Evolutionary conservation across 2,888 invertebrate species (phyloP), one percentile per base, ranked within the genome.

Genomic region (Chrysina gloriosa): DNA sequence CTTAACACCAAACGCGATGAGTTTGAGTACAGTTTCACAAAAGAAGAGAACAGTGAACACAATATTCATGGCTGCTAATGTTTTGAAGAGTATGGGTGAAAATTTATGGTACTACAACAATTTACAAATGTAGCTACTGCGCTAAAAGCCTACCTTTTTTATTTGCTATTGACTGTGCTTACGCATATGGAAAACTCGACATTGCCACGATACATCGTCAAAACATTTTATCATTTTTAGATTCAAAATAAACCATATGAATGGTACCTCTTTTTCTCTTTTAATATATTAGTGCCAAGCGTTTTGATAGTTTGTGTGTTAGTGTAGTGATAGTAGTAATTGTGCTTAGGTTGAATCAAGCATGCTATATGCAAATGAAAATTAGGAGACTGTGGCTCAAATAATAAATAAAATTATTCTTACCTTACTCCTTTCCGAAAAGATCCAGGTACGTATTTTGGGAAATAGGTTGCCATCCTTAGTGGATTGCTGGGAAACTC

Each of bases 41-140:
- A 94, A 91, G 89, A 96, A 96, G 90, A 95, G 91, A 87, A 93
- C 89, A 87, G 95, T 96, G 91, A 96, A 95, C 86, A 94, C 89
- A 88, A 93, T 90, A 90, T 96, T 96, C 93, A 95, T 92, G 88
- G 91, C 89, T 87, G 91, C 91, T 89, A 96, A 90, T 88, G 89
- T 90, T 90, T 95, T 94, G 89, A 91, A 90, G 87, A 94, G 93
- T 87, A 90, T 86, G 85, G 90, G 88, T 88, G 94, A 93, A 87
- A 94, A 94, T 88, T 94, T 92, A 89, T 95, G 93, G 90, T 93
- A 95, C 95, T 96, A 92, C 88, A 89, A 74, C 73, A 75, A 75
- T 74, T 75, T 71, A 73, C 73, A 73, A 79, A 84, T 85, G 84
- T 85, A 85, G 85, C 84, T 75, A 70, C 79, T 79, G 80, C 67